Percentiles rank a stretch among this genome's conserved stretches.
Evolutionary conservation across 23 tunicate genomes (phyloP).

Genomic region (Trididemnum clinides): DNA sequence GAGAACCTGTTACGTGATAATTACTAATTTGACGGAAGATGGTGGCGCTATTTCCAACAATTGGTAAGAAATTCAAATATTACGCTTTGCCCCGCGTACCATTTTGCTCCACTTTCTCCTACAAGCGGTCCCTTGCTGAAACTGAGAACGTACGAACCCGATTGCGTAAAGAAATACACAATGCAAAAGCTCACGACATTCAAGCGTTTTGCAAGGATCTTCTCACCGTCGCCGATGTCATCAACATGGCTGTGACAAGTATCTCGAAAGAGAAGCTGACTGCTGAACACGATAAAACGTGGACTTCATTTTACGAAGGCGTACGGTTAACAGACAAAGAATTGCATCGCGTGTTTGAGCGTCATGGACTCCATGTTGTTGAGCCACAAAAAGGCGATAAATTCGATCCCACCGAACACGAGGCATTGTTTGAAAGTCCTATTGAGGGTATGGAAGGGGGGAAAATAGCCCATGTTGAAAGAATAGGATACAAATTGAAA

Average conservation of each 20-base stretch:
- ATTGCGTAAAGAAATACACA: conserved; percentile 66
- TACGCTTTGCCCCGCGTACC: too few relatives aligned
- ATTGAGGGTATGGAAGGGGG: conserved; percentile 67
- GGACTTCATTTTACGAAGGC: conserved; percentile 79
- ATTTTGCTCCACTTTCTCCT: too few relatives aligned
- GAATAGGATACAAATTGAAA: conserved; percentile 75
- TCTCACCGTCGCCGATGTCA: conserved; percentile 80
- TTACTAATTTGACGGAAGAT: too few relatives aligned
- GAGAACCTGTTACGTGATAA: too few relatives aligned
- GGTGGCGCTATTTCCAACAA: too few relatives aligned
- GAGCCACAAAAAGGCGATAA: conserved; percentile 80
- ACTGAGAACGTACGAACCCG: conserved; percentile 87
- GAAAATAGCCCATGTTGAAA: conserved; percentile 63
- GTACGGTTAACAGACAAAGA: conserved; percentile 80
- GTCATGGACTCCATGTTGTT: conserved; percentile 60
- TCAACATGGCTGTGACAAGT: conserved; percentile 67
- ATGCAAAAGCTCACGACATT: conserved; percentile 71
- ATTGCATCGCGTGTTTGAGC: conserved; percentile 77
- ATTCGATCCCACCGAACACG: conserved; percentile 87
- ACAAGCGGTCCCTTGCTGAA: conserved; percentile 82
- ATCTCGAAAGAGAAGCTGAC: conserved; percentile 54
- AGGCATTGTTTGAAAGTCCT: conserved; percentile 85
- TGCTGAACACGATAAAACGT: conserved; percentile 19
- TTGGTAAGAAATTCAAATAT: too few relatives aligned
- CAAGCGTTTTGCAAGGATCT: conserved; percentile 93